Evolutionary conservation across 2,113 vertebrate genomes (phyloP).

Genomic region (Myrmecobius fasciatus): DNA sequence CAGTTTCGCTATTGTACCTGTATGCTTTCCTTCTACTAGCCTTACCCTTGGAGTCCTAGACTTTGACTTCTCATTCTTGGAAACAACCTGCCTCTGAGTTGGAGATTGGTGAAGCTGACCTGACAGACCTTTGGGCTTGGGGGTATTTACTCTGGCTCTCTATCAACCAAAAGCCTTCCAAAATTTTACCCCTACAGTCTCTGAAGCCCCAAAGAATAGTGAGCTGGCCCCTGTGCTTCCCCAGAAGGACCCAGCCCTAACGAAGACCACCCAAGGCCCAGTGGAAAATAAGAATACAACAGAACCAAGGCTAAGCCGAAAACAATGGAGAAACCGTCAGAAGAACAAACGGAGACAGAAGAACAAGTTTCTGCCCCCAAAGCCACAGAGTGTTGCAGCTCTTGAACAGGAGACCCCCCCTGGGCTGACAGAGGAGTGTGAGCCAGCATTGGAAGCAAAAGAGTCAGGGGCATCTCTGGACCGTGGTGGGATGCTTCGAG

Average conservation of each 20-base stretch:
- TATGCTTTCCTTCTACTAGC: neutral
- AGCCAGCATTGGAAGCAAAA: neutral
- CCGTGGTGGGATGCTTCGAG: slow-evolving; percentile 81
- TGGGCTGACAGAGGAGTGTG: neutral
- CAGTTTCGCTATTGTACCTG: neutral
- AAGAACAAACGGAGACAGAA: slow-evolving; percentile 78
- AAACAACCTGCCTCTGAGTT: neutral
- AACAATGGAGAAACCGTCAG: slow-evolving; percentile 80
- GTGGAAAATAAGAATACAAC: neutral
- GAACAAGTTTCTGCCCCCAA: slow-evolving; percentile 71
- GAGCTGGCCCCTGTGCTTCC: neutral
- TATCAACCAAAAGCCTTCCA: neutral
- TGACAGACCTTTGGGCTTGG: slow-evolving; percentile 24
- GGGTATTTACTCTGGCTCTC: neutral
- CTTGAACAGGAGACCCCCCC: slow-evolving; percentile 12
- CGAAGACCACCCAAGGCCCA: neutral
- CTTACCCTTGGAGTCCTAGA: neutral
- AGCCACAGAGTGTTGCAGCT: neutral
- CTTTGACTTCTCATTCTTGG: slow-evolving; percentile 6
- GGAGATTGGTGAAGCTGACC: neutral
- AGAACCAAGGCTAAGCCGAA: slow-evolving; percentile 59
- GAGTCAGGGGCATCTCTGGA: neutral
- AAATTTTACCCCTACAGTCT: slow-evolving; percentile 47
- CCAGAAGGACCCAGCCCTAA: neutral
- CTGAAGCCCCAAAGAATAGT: slow-evolving; percentile 22